Evolutionary conservation across 2,113 vertebrate genomes (phyloP).

Genomic region (Ceuthmochares aereus): DNA sequence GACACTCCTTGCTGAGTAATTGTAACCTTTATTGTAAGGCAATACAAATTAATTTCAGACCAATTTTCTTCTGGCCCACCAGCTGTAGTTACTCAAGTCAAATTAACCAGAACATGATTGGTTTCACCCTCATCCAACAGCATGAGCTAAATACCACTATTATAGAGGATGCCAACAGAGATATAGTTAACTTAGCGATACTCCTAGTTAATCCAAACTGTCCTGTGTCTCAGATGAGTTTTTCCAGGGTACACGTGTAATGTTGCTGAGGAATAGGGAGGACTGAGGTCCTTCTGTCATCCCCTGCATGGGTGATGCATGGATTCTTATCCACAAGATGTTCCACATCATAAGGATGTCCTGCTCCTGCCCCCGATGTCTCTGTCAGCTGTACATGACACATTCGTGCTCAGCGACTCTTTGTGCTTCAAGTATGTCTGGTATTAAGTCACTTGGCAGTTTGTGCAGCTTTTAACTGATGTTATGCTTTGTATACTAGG

Average conservation of each 20-base stretch:
- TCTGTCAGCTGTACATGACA: not conserved
- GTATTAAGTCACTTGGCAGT: not conserved
- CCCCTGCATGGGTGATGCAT: too few relatives aligned
- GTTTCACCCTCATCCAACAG: slow-evolving; percentile 42
- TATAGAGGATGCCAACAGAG: slow-evolving; percentile 24
- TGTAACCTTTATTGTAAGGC: slow-evolving; percentile 51
- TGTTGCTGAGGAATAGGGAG: not conserved
- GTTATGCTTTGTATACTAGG: not conserved
- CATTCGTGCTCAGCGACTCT: fast-evolving
- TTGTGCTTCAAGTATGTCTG: not conserved
- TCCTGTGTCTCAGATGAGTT: not conserved
- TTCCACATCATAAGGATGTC: not conserved
- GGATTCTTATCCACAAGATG: not conserved
- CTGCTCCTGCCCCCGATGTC: not conserved
- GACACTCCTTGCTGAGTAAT: slow-evolving; percentile 23
- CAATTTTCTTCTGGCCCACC: slow-evolving; percentile 60
- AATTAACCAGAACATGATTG: slow-evolving; percentile 60
- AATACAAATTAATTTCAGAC: slow-evolving; percentile 61
- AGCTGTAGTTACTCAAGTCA: slow-evolving; percentile 65
- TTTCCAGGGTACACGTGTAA: not conserved
- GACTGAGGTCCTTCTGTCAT: not conserved
- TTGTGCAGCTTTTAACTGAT: not conserved
- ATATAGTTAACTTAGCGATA: not conserved
- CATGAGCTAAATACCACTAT: slow-evolving; percentile 33
- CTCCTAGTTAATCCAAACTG: not conserved